Percentiles rank a stretch among this genome's conserved stretches.
Conservation (phyloP, 2,888 invertebrate species). For the Drosophila ustulata region DNA sequence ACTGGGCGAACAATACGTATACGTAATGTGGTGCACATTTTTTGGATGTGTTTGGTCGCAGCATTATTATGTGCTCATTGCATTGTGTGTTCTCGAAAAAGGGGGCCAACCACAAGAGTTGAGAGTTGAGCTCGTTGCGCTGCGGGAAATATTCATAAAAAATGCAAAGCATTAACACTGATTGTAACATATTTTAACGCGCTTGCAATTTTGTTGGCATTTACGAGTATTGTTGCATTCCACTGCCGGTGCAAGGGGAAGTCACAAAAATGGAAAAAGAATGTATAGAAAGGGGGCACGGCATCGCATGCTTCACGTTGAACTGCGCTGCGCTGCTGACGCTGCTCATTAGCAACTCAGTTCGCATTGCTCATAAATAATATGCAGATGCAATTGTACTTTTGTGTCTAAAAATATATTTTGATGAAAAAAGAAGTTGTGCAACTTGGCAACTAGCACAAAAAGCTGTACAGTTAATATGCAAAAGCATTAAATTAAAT, state of each 20-base stretch:
- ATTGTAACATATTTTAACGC: slow-evolving; percentile 73
- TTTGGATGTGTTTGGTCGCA: slow-evolving; percentile 28
- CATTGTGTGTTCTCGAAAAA: slow-evolving; percentile 22
- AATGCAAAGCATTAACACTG: slow-evolving; percentile 74
- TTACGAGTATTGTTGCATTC: slow-evolving; percentile 47
- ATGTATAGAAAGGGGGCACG: neutral
- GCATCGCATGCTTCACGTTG: neutral
- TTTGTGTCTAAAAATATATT: neutral
- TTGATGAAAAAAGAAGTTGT: neutral
- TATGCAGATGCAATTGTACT: neutral
- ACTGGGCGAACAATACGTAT: slow-evolving; percentile 26
- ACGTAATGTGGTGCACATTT: slow-evolving; percentile 10
- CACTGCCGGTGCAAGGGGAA: neutral
- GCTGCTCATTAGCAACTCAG: slow-evolving; percentile 53
- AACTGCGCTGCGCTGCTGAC: slow-evolving; percentile 4
- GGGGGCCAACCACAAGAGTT: slow-evolving; percentile 13
- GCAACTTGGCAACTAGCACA: neutral
- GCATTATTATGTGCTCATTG: slow-evolving; percentile 62
- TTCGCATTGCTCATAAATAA: slow-evolving; percentile 12
- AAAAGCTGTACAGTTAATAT: neutral
- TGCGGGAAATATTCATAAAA: slow-evolving; percentile 71
- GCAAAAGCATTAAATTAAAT: neutral
- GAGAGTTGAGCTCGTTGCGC: slow-evolving; percentile 15
- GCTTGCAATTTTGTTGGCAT: slow-evolving; percentile 60
- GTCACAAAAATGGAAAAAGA: neutral